Base-by-base conservation (phyloP, 2,113 vertebrate genomes). In the Dasypus novemcinctus region DNA sequence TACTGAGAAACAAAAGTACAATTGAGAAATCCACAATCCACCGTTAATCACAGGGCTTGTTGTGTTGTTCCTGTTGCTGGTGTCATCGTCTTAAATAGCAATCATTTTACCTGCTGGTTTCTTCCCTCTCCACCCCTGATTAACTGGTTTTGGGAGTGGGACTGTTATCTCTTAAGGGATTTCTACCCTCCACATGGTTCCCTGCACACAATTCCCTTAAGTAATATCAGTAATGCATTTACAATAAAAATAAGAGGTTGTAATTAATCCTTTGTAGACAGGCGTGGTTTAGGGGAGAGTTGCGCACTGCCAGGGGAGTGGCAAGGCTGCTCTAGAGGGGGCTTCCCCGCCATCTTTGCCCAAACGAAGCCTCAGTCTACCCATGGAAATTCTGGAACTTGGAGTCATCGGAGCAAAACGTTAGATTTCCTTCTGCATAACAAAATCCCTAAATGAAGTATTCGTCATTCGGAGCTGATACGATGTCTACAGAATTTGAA, bases 161-260 rank as follows among this genome's bases (percentile, higher is more conserved):
- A 87, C 89, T 86, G 87, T 96, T 96, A 98, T 97, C 94, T 94
- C 95, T 54, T 79, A 64, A 97, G 96, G 94, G 97, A 97, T 93
- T 97, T 97, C 96, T 79, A 61, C 76, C 90, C 41, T 71, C 82
- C 59, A 63, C 59, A 71, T 20, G 87, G 94, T 96, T 96, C 90
- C 54, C 85, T 93, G 97, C 92, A 89, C 96, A 54, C 78, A 96
- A 82, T 96, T 96, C 97, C 97, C 72, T 87, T 86, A 96, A 95
- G 96, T 96, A 93, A 97, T 92, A 86, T 64, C 96, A 94, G 96
- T 95, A 95, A 97, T 97, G 91, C n/a, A 63, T 91, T 96, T 93
- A 97, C 97, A 97, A 94, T 96, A 97, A 98, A 84, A 97, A 93
- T 90, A 97, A 97, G 96, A 97, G 96, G 93, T 95, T 71, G 80